These are phyloP conservation scores for Drosophila kanekoi DNA, from an alignment of 2,888 invertebrate species.

Conservation along the genomic window DNA sequence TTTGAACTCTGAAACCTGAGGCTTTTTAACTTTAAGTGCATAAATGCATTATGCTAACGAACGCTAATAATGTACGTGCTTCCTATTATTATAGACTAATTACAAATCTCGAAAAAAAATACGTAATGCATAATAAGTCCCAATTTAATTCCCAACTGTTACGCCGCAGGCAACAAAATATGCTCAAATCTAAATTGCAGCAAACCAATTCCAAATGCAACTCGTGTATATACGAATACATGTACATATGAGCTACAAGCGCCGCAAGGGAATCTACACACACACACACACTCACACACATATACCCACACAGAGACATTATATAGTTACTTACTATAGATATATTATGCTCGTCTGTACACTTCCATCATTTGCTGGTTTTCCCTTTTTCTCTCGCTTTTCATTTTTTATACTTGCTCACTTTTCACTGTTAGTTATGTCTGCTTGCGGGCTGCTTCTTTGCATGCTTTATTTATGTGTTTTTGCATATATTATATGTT, in stretches of 20 bases:
- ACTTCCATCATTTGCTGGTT: conserved; percentile 54
- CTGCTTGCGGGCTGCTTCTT: conserved; percentile 72
- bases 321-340: conserved; percentile 10
- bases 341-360: conserved; percentile 25
- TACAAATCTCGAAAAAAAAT: not conserved
- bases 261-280: conserved; percentile 18
- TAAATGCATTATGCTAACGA: conserved; percentile 1
- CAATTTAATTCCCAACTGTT: conserved; percentile 21
- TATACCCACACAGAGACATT: not conserved
- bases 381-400: conserved; percentile 42
- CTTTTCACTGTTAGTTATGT: conserved; percentile 78
- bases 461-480: conserved; percentile 68
- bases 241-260: conserved; percentile 6
- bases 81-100: conserved; percentile 2
- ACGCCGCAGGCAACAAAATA: conserved; percentile 29
- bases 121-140: conserved; percentile 3
- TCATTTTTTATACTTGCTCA: conserved; percentile 63
- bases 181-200: conserved; percentile 30
- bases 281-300: conserved; percentile 14
- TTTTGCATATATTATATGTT: conserved; percentile 52
- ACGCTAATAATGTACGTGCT: not conserved
- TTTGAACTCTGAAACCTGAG: too few relatives aligned
- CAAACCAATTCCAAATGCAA: conserved; percentile 19
- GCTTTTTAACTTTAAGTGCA: too few relatives aligned
- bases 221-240: not conserved